Evolutionary conservation across 2,888 invertebrate genomes (phyloP).

Genomic region (Sepioteuthis lessoniana): DNA sequence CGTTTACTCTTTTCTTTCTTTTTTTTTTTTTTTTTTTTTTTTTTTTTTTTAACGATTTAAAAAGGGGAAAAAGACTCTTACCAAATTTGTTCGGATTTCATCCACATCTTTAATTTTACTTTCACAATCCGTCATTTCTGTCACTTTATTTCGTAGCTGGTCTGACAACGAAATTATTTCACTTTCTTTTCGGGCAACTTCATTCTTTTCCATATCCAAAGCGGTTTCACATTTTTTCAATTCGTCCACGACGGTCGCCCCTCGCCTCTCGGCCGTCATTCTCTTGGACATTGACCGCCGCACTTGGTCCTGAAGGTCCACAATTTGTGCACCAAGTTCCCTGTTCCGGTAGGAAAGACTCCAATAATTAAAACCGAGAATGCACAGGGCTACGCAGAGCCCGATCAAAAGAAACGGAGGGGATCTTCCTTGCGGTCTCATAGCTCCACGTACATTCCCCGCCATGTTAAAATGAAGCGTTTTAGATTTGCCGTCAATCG

Average conservation of each 20-base stretch:
- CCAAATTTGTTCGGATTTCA: not conserved
- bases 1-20: not conserved
- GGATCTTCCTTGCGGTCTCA: constrained; percentile 62
- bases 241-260: constrained; percentile 54
- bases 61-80: not conserved
- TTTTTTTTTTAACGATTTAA: not conserved
- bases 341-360: constrained; percentile 61
- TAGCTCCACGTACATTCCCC: constrained; percentile 61
- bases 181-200: constrained; percentile 50
- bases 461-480: constrained; percentile 51
- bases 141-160: constrained; percentile 49
- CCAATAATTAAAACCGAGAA: constrained; percentile 67
- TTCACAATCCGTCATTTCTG: constrained; percentile 48
- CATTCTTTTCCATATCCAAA: constrained; percentile 52
- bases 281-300: constrained; percentile 58
- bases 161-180: constrained; percentile 50
- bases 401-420: constrained; percentile 67
- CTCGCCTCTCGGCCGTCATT: constrained; percentile 59
- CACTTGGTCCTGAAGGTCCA: constrained; percentile 56
- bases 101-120: constrained; percentile 49
- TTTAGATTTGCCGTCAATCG: not conserved
- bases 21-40: not conserved
- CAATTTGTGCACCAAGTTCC: constrained; percentile 51
- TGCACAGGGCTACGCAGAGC: constrained; percentile 61
- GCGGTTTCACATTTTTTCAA: constrained; percentile 55